Evolutionary conservation across 2,888 invertebrate species (phyloP), one percentile per base, ranked within the genome.

Genomic region (Nemotelus pantherinus): DNA sequence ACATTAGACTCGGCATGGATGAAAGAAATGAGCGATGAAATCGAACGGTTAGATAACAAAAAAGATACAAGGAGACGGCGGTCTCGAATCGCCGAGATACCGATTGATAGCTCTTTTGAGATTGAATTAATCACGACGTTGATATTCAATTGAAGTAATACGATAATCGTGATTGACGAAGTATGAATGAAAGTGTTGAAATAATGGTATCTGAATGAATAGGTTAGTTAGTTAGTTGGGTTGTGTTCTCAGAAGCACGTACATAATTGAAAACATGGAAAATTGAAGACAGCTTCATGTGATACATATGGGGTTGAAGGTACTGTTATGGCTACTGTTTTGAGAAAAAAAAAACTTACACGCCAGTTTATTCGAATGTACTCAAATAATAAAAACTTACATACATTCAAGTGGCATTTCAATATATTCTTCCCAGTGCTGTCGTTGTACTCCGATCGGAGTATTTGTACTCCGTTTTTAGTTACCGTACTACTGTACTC

Each of bases 111-210:
- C 25, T 25, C 25, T 25, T 25, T 25, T 25, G 25, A 25, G 25
- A 25, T 45, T 65, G 65, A 65, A 65, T 65, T 65, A 45, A 65
- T 44, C 65, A 65, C 65, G 47, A 45, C 41, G 65, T 65, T 65
- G 65, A 65, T 65, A 65, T 65, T 65, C 65, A 65, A 47, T 45
- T 44, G 3, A 47, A 45, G 47, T 10, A 65, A 63, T 41, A 63
- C 6, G 65, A 47, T 47, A 43, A n/a, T 65, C 47, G 65, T 65
- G 65, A 65, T 65, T 65, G 65, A 65, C 47, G 10, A 10, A 65
- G 41, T 5, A 63, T 25, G 63, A 43, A 58, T 43, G 9, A 63
- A 63, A 43, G 39, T 9, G 63, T 39, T 63, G 41, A 50, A 25
- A 39, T 63, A 41, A 41, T 41, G 63, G 41, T 7, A 50, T 50